These are phyloP conservation scores for Arctopsyche grandis DNA, from an alignment of 1,140 invertebrate species.

Conservation along the genomic window DNA sequence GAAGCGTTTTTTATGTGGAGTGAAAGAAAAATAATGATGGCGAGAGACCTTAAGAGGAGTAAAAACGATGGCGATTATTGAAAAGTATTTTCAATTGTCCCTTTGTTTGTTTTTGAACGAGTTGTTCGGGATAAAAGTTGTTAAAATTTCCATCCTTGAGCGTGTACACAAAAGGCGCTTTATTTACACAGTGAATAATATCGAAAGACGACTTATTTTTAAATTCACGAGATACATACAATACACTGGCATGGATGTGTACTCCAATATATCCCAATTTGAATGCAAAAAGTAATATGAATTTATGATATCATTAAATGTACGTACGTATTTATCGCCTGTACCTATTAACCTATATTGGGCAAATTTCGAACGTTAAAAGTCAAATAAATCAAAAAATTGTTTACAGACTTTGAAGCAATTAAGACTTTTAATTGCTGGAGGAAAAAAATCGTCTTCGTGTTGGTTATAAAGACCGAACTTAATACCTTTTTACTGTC, in stretches of 20 bases:
- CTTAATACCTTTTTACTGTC: neutral
- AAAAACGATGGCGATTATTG: conserved; percentile 10
- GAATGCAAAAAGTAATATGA: too few species aligned
- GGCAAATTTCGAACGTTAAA: neutral
- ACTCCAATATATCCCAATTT: too few species aligned
- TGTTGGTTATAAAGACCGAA: neutral
- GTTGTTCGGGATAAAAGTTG: neutral
- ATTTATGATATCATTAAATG: too few species aligned
- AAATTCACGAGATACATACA: too few species aligned
- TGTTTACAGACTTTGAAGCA: conserved; percentile 22
- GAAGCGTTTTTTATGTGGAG: conserved; percentile 1
- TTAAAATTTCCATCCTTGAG: neutral
- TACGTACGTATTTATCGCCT: too few species aligned
- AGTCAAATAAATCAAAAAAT: conserved; percentile 2
- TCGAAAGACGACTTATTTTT: too few species aligned
- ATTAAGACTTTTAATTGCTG: conserved; percentile 15
- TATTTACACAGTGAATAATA: too few species aligned
- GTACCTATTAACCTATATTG: too few species aligned
- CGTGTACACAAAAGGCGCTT: neutral
- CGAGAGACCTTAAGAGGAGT: neutral
- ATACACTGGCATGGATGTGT: too few species aligned
- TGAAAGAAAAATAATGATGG: conserved; percentile 14
- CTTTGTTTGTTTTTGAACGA: conserved; percentile 7
- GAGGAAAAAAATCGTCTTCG: neutral
- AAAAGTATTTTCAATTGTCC: conserved; percentile 15